Evolutionary conservation across 2,797 vertebrate genomes (phyloP).

Genomic region (Chaetodon trifasciatus): DNA sequence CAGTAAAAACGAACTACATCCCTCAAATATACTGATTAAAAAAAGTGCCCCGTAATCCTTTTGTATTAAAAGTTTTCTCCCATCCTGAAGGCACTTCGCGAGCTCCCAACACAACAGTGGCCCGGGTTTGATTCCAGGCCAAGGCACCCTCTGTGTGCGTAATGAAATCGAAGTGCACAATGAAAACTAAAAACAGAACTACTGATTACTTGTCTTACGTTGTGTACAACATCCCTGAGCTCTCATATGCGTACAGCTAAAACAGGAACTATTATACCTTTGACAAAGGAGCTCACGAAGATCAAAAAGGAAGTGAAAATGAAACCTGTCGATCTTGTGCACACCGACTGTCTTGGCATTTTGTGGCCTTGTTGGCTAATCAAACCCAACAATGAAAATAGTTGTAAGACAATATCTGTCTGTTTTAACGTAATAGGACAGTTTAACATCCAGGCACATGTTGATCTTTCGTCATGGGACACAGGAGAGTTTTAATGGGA

Average conservation of each 20-base stretch:
- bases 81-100: no score
- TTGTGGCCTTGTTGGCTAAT: neutral
- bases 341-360: slow-evolving; percentile 13
- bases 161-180: neutral
- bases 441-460: slow-evolving; percentile 32
- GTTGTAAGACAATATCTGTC: neutral
- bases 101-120: no score
- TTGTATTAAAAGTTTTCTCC: neutral
- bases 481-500: slow-evolving; percentile 61
- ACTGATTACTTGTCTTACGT: neutral
- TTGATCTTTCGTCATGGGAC: slow-evolving; percentile 49
- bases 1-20: neutral
- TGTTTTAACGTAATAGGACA: neutral
- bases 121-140: no score
- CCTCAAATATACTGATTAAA: neutral
- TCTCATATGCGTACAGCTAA: slow-evolving; percentile 25
- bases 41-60: neutral
- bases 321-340: slow-evolving; percentile 34
- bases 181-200: neutral
- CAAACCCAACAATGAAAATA: neutral
- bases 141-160: no score
- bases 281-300: slow-evolving; percentile 33
- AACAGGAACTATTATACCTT: slow-evolving; percentile 57
- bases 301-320: slow-evolving; percentile 69
- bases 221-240: slow-evolving; percentile 5